Evolutionary conservation across 1,140 invertebrate genomes (phyloP), one percentile per base, ranked within the genome.

Genomic region (Portunus trituberculatus): DNA sequence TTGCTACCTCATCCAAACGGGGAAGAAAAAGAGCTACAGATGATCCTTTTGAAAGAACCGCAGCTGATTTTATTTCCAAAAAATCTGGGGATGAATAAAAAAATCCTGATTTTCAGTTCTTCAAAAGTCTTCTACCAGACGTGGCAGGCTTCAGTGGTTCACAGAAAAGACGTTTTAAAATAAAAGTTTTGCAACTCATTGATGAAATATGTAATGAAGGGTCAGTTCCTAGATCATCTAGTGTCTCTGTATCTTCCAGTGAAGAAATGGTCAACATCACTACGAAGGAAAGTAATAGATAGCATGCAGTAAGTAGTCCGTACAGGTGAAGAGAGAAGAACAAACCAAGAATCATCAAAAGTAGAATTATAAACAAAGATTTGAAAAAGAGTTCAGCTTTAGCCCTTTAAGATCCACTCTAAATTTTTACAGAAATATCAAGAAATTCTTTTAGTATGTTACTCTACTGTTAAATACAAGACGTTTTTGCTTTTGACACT

Each of bases 11-110:
- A 92, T 59, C 25, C 91, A 92, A 31, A 92, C 59, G 52, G 59
- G 91, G 91, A 83, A 92, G 20, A 67, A 92, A 92, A 76, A 92
- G 91, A 92, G 59, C 48, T 83, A 59, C 59, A 76, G 67, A 82
- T 92, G 91, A 92, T 92, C 76, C n/a, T 92, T 92, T 92, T 59
- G 91, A 92, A 92, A 92, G 91, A 67, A 31, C 91, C 0, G 91
- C 82, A 92, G 91, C 59, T 82, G 91, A 92, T 92, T 92, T 92
- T 92, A 83, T 92, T 82, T 92, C 91, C 91, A 92, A 92, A 92
- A 92, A 31, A 46, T 92, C 91, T 67, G 91, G 32, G 82, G 91
- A 92, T 0, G 91, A 92, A 92, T 92, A 4, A 92, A 31, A 20
- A 92, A 92, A 92, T 76, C 91, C 59, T 82, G 52, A 92, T 67